Base-by-base conservation (phyloP, 2,888 invertebrate species). In the Epistrophe eligans region DNA sequence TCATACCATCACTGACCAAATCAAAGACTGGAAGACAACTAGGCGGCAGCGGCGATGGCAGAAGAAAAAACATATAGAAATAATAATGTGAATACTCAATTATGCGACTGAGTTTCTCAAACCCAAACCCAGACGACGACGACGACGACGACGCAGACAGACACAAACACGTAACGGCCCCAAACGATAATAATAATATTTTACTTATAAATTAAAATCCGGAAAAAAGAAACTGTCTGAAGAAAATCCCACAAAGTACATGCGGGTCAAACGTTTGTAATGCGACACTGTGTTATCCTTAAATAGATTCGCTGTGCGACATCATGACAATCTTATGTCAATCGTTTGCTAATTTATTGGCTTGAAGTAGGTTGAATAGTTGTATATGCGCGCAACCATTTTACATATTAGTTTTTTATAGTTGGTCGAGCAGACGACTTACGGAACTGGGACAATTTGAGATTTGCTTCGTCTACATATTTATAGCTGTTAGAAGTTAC, bases 261-360 rank as follows among this genome's bases (percentile, higher is more conserved):
- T 64, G 43, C 28, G 48, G 64, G 50, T 13, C 70, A 71, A 64
- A 52, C 71, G 76, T 76, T 84, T 77, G 77, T 77, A 80, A 77
- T 60, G 72, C 77, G 80, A 84, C 80, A 80, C 80, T 80, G 64
- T 79, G 60, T 76, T 80, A 81, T 85, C 84, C 84, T 82, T 82
- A 82, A 85, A 85, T 73, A 70, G 81, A 77, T 70, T 70, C 55
- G 55, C 28, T 64, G 40, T 50, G 60, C 77, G 70, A 82, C 77
- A 85, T 79, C 70, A 35, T 67, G 77, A 85, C 85, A 79, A 85
- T 82, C 85, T 82, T 64, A 62, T 82, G 85, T 85, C 85, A 85
- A 85, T 85, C 77, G 85, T 58, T 82, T 64, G 62, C 70, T 85
- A 79, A 82, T 84, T 84, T 84, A 84, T 84, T 77, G 77, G 55